Base-by-base conservation (phyloP, 2,888 invertebrate genomes). In the Ochlodes sylvanus region DNA sequence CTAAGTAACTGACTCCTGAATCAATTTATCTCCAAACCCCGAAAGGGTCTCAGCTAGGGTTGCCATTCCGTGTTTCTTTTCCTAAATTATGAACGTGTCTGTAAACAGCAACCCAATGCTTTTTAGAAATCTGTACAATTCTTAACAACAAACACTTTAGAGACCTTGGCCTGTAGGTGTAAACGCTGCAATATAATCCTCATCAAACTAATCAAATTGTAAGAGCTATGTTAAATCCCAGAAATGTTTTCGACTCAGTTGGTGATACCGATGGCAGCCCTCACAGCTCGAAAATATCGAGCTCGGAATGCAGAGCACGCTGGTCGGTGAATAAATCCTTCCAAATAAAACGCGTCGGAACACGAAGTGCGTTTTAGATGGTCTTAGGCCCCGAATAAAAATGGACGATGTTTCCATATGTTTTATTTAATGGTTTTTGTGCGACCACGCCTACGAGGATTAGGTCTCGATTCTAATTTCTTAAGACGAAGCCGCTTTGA, bases 361-460 rank as follows among this genome's bases (percentile, higher is more conserved):
- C 73, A 71, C 69, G 72, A 50, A 72, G 71, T 71, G 63, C 71
- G 69, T 72, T 66, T 72, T 69, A 50, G 50, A 50, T 50, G 50
- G 50, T 19, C 50, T 50, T 50, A 72, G 71, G 69, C 58, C 69
- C 69, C 70, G 64, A 71, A 72, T 73, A 71, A 72, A 73, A 75
- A 71, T 63, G 69, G 52, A 73, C 67, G 61, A 71, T 72, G 71
- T 76, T 78, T 73, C 72, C 71, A 77, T 75, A 71, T 71, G 61
- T 67, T 67, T 61, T 61, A 73, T 75, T 69, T 74, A 70, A 75
- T 71, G 73, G 73, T 70, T 70, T 71, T 69, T 61, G 67, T 67
- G 55, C 44, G 47, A 70, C 74, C 74, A 74, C 72, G 72, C 74
- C 74, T 68, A 68, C 71, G 21, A 68, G 68, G 55, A 63, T 63